Conservation (phyloP, 1,140 invertebrate species). For the Tribolium castaneum region DNA sequence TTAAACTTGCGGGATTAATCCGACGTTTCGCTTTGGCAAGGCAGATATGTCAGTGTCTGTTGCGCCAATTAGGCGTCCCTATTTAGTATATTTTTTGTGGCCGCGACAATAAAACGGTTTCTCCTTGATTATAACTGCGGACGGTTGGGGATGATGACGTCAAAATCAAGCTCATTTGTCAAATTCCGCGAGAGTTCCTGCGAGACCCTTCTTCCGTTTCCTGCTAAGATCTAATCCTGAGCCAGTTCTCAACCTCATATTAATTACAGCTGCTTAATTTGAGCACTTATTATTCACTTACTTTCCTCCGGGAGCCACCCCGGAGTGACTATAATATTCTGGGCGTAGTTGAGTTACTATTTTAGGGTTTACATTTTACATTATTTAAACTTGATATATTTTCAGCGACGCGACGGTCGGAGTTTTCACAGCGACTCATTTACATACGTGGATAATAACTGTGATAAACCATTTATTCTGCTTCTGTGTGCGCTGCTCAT, state of each 20-base stretch:
- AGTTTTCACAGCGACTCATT: neutral
- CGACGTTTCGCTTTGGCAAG: neutral
- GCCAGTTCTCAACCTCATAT: constrained; percentile 23
- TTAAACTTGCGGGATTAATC: constrained; percentile 24
- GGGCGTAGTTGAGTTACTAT: neutral
- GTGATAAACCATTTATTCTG: constrained; percentile 12
- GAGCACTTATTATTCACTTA: constrained; percentile 33
- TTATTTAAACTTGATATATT: constrained; percentile 1
- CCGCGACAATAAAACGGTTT: neutral
- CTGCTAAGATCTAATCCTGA: constrained; percentile 28
- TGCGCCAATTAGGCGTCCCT: neutral
- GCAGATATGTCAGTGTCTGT: constrained; percentile 14
- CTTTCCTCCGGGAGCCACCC: constrained; percentile 2
- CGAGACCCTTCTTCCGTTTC: constrained; percentile 28
- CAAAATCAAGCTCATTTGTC: constrained; percentile 25
- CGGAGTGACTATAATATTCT: constrained; percentile 4
- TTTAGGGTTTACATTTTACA: constrained; percentile 1
- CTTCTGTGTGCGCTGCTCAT: neutral
- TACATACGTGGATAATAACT: neutral
- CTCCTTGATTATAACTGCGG: neutral
- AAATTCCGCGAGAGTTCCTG: constrained; percentile 12
- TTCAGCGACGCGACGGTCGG: neutral
- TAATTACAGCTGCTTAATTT: constrained; percentile 28
- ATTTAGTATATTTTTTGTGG: neutral
- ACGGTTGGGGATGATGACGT: constrained; percentile 1